phyloP scores from a whole-genome alignment of 2,113 vertebrate genomes.

The Callipepla squamata region DNA sequence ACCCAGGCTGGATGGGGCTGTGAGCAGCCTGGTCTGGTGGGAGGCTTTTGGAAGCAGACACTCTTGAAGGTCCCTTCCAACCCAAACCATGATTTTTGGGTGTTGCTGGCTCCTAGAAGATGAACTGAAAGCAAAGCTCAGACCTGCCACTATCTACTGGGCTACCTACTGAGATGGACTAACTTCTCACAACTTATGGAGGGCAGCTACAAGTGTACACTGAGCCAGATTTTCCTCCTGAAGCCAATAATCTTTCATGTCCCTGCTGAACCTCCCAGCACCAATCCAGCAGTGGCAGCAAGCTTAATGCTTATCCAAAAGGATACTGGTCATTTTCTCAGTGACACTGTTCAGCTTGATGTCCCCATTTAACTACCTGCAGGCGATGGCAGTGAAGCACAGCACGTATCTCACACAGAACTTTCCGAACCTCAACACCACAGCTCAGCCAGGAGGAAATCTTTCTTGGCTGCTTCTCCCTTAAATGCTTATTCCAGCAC shows the following conservation, averaged over 20 bases:
- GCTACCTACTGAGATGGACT: neutral
- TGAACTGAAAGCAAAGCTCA: neutral
- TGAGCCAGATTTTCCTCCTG: neutral
- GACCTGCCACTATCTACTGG: neutral
- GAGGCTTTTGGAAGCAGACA: too few species aligned
- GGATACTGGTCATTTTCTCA: neutral
- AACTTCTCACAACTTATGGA: neutral
- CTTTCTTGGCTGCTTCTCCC: conserved; percentile 5
- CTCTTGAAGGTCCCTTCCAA: too few species aligned
- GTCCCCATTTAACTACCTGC: neutral
- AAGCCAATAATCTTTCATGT: neutral
- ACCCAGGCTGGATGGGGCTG: too few species aligned
- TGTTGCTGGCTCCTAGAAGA: neutral
- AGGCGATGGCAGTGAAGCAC: neutral
- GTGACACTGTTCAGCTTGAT: neutral
- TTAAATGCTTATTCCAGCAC: conserved; percentile 42
- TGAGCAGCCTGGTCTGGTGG: too few species aligned
- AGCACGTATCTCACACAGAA: neutral
- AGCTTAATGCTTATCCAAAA: neutral
- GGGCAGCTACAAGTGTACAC: neutral
- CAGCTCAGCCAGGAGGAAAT: conserved; percentile 10
- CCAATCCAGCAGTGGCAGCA: neutral
- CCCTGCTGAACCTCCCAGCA: neutral
- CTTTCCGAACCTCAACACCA: neutral
- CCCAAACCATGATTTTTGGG: neutral